Evolutionary conservation across 2,888 invertebrate species (phyloP).

Genomic region (Papilio elwesi): DNA sequence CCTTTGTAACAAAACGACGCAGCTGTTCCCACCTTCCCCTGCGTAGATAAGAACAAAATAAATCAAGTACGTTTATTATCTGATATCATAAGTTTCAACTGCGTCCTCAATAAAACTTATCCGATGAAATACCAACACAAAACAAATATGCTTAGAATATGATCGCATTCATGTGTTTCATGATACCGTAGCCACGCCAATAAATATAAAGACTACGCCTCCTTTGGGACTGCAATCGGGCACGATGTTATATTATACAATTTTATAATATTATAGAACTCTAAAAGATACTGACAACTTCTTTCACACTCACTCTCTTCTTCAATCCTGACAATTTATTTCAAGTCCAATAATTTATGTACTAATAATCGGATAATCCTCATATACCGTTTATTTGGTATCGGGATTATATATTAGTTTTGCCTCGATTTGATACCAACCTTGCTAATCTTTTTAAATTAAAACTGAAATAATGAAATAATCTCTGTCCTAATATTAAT

Average conservation of each 20-base stretch:
- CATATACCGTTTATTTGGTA: too few relatives aligned
- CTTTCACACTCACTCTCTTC: too few relatives aligned
- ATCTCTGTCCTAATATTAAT: too few relatives aligned
- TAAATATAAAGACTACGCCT: constrained; percentile 15
- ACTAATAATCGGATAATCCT: too few relatives aligned
- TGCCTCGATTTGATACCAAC: too few relatives aligned
- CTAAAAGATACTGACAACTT: not conserved
- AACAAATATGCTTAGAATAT: constrained; percentile 22
- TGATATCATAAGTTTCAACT: constrained; percentile 33
- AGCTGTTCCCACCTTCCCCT: constrained; percentile 15
- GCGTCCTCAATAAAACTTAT: constrained; percentile 30
- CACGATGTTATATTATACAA: not conserved
- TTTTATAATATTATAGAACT: not conserved
- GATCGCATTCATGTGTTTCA: constrained; percentile 16
- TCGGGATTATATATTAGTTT: too few relatives aligned
- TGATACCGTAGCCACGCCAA: not conserved
- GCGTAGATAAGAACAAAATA: constrained; percentile 28
- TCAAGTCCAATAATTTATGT: too few relatives aligned
- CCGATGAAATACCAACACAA: constrained; percentile 19
- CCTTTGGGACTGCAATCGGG: not conserved
- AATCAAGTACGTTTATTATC: constrained; percentile 33
- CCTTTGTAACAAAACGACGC: constrained; percentile 17
- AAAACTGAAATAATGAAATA: too few relatives aligned
- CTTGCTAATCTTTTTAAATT: too few relatives aligned
- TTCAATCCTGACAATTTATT: too few relatives aligned